A percentile compares a stretch with the other conserved stretches of the same genome.
Conservation (phyloP, 2,888 invertebrate species). For the Agrotis puta region DNA sequence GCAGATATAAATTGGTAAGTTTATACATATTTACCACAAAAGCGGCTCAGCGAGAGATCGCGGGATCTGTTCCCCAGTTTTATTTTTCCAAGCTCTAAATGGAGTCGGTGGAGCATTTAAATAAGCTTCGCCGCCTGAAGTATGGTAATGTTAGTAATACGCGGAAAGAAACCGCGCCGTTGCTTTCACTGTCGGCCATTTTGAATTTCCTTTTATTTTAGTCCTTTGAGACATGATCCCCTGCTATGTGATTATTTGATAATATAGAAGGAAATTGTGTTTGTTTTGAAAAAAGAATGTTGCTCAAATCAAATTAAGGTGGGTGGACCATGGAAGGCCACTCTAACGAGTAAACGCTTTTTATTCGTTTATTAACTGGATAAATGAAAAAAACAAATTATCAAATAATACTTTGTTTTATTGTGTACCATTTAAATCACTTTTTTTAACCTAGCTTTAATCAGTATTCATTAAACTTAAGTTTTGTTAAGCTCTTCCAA, state of each 20-base stretch:
- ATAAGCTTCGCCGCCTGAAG: slow-evolving; percentile 90
- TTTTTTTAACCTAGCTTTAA: too few relatives aligned
- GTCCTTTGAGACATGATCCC: slow-evolving; percentile 69
- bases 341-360: too few relatives aligned
- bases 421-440: too few relatives aligned
- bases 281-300: slow-evolving; percentile 6
- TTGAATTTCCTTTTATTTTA: slow-evolving; percentile 82
- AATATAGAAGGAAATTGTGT: slow-evolving; percentile 34
- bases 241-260: slow-evolving; percentile 58
- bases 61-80: slow-evolving; percentile 89
- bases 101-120: slow-evolving; percentile 91
- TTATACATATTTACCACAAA: slow-evolving; percentile 91
- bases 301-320: not conserved
- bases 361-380: too few relatives aligned
- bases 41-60: slow-evolving; percentile 90
- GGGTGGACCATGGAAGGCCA: too few relatives aligned
- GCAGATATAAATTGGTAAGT: slow-evolving; percentile 77
- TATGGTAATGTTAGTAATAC: slow-evolving; percentile 91
- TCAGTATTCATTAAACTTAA: too few relatives aligned
- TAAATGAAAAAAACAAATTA: too few relatives aligned
- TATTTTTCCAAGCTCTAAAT: slow-evolving; percentile 91
- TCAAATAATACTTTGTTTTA: too few relatives aligned
- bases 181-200: slow-evolving; percentile 83
- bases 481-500: too few relatives aligned
- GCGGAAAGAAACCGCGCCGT: slow-evolving; percentile 86